Evolutionary conservation across 1,140 invertebrate species (phyloP).

Genomic region (Temnothorax nylanderi): DNA sequence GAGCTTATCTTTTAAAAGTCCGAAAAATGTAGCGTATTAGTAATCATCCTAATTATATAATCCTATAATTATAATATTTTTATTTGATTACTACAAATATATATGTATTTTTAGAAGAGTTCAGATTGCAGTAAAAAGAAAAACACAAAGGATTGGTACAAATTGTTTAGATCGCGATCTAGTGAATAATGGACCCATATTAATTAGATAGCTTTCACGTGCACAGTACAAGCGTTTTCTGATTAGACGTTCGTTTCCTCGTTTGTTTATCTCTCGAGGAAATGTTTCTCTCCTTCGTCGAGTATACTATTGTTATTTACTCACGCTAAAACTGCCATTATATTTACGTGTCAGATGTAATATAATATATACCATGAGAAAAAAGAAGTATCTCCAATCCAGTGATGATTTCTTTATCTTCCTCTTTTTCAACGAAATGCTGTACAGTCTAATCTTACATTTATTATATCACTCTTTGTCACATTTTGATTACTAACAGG

Average conservation of each 20-base stretch:
- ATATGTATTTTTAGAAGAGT: not conserved
- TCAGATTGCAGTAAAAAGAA: not conserved
- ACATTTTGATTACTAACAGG: not conserved
- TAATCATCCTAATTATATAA: constrained; percentile 25
- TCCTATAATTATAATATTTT: constrained; percentile 19
- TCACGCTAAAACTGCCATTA: constrained; percentile 38
- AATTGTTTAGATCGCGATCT: not conserved
- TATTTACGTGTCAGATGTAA: constrained; percentile 48
- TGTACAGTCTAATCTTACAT: not conserved
- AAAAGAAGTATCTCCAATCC: not conserved
- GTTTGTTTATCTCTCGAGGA: not conserved
- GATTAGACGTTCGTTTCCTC: not conserved
- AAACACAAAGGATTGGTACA: not conserved
- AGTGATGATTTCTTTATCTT: not conserved
- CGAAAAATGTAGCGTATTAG: not conserved
- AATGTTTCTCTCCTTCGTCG: not conserved
- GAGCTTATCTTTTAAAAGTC: not conserved
- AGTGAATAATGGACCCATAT: not conserved
- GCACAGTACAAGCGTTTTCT: constrained; percentile 15
- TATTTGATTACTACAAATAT: constrained; percentile 12
- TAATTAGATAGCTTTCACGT: not conserved
- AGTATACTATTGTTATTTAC: constrained; percentile 12
- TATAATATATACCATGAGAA: constrained; percentile 35
- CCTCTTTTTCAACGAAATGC: not conserved
- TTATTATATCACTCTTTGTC: not conserved